Percentiles rank a stretch among this genome's conserved stretches.
Evolutionary conservation across 1,140 invertebrate genomes (phyloP).

Genomic region (Teleopsis dalmanni): DNA sequence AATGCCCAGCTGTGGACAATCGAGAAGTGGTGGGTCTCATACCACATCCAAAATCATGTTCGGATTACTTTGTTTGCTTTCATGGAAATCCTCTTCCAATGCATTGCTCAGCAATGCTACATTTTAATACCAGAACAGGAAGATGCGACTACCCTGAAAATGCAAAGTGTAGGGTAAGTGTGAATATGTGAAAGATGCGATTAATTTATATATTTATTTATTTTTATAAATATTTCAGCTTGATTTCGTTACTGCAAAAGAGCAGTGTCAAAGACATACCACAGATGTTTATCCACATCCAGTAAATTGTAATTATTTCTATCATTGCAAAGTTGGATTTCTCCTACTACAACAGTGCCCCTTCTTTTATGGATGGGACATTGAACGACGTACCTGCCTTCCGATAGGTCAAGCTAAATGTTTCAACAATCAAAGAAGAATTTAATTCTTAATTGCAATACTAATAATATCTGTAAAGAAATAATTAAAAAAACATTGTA

Average conservation of each 20-base stretch:
- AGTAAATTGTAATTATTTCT: conserved; percentile 38
- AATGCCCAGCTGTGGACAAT: conserved; percentile 26
- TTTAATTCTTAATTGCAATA: not conserved
- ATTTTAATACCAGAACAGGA: conserved; percentile 27
- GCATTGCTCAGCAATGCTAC: conserved; percentile 27
- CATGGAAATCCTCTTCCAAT: conserved; percentile 24
- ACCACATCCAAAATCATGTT: conserved; percentile 28
- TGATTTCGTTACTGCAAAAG: conserved; percentile 15
- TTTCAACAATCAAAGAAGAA: conserved; percentile 13
- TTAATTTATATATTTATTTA: not conserved
- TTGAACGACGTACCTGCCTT: conserved; percentile 27
- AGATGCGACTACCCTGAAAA: conserved; percentile 36
- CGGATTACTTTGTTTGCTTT: conserved; percentile 36
- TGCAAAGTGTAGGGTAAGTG: conserved; percentile 28
- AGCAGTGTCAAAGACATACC: conserved; percentile 28
- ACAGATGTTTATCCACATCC: conserved; percentile 33
- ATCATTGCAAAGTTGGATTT: conserved; percentile 27
- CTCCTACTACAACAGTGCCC: conserved; percentile 37
- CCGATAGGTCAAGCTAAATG: conserved; percentile 26
- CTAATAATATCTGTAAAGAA: not conserved
- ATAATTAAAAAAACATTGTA: not conserved
- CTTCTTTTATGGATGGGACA: conserved; percentile 34
- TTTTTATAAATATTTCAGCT: conserved; percentile 13
- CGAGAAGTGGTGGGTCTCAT: conserved; percentile 22
- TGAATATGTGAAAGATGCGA: no score